phyloP scores from a whole-genome alignment of 2,113 vertebrate species.

The Ceyx margarethae region DNA sequence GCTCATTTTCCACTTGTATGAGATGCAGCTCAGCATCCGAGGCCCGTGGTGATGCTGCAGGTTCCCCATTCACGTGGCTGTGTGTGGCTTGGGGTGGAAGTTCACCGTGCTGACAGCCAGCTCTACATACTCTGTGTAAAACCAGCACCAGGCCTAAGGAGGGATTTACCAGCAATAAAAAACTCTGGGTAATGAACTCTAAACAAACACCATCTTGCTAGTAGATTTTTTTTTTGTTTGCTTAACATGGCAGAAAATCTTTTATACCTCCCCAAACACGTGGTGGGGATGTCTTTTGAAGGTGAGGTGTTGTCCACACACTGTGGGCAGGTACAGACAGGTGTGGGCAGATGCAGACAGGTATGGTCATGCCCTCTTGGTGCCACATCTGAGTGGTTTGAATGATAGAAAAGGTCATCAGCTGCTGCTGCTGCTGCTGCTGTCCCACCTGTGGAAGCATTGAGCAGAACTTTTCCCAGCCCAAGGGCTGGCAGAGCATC shows the following conservation, averaged over 20 bases:
- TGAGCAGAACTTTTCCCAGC: neutral
- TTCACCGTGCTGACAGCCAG: accelerated
- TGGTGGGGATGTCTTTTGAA: neutral
- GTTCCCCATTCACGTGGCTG: accelerated
- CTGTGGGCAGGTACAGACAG: accelerated
- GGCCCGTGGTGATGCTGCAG: neutral
- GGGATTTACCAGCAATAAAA: neutral
- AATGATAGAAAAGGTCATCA: neutral
- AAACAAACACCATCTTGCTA: neutral
- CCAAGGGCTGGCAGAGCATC: neutral
- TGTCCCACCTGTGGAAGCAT: neutral
- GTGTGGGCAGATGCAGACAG: neutral
- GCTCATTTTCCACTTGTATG: accelerated
- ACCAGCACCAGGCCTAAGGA: neutral
- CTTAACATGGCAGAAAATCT: neutral
- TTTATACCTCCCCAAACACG: neutral
- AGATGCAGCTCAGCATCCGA: neutral
- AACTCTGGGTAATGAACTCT: neutral
- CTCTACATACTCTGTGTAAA: accelerated
- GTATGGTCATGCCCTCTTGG: neutral
- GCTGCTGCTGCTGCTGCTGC: neutral
- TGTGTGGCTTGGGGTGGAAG: neutral
- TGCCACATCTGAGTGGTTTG: neutral
- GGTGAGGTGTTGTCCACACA: accelerated
- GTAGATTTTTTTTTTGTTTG: neutral